Base-by-base conservation (phyloP, 2,888 invertebrate genomes). In the Microctonus aethiopoides region DNA sequence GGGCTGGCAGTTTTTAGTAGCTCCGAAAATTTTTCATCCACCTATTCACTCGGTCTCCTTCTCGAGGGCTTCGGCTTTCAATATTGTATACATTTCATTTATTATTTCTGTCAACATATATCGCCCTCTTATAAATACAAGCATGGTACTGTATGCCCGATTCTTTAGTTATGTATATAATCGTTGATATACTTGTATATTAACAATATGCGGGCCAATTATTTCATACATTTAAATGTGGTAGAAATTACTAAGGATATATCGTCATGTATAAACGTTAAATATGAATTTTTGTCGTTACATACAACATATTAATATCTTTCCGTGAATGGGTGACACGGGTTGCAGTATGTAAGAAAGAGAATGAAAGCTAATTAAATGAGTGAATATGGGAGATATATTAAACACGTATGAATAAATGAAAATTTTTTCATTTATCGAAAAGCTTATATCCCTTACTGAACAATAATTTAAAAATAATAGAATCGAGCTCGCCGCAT, bases 131-230 rank as follows among this genome's bases (percentile, higher is more conserved):
- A 34, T 32, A 62, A 63, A 63, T 68, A 68, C 63, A 68, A 54
- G 68, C 68, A 68, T 68, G 68, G 68, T 67, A 67, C 51, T 60
- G 46, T 64, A 24, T 68, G 68, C 41, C 70, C 76, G 61, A 66
- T 69, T 67, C 39, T 70, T 68, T 71, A 68, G 54, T 71, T 68
- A 60, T 56, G 72, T 70, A 62, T 67, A 66, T 70, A 72, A 65
- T 32, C 41, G 71, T 61, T 73, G 10, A 63, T 68, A 11, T 56
- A 61, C 36, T 41, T 41, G 10, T 57, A 32, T 41, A 26, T 39
- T 26, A 68, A 56, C 11, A 67, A 56, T 56, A 51, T 61, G 36
- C 54, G 61, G 39, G 26, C 39, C 60, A 52, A 52, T 52, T 61
- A 63, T n/a, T n/a, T n/a, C n/a, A n/a, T n/a, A n/a, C n/a, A n/a